These are phyloP conservation scores for Callionymus lyra DNA, from an alignment of 2,113 vertebrate genomes.

Conservation along the genomic window DNA sequence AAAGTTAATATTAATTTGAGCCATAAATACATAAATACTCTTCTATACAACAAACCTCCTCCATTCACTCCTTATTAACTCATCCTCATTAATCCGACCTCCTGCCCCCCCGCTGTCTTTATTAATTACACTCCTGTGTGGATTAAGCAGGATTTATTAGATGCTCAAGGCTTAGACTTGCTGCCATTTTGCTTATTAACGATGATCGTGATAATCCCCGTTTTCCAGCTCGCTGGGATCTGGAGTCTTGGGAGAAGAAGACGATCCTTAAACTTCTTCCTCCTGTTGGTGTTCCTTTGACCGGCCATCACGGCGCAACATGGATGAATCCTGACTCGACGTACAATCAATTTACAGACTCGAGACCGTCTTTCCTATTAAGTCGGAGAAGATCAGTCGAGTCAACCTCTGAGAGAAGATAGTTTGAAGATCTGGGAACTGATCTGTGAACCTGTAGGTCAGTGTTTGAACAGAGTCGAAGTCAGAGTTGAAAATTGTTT, in stretches of 20 bases:
- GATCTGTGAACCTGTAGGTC: no score
- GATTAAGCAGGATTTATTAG: constrained; percentile 61
- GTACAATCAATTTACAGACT: no score
- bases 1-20: no score
- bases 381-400: no score
- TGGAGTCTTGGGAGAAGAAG: constrained; percentile 19
- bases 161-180: constrained; percentile 48
- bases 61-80: constrained; percentile 35
- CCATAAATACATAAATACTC: constrained; percentile 1
- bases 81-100: constrained; percentile 3
- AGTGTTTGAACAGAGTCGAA: no score
- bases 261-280: constrained; percentile 1
- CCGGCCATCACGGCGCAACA: no score
- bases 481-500: no score
- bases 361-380: no score
- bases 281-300: no score
- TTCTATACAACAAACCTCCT: constrained; percentile 20
- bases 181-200: constrained; percentile 55
- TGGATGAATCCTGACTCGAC: no score
- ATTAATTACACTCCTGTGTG: constrained; percentile 56
- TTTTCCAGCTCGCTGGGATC: constrained; percentile 41
- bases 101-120: constrained; percentile 28
- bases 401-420: no score
- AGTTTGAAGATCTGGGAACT: no score
- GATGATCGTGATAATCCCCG: constrained; percentile 59